These are phyloP conservation scores for Synodontis membranacea DNA, from an alignment of 2,113 vertebrate species.

Conservation along the genomic window DNA sequence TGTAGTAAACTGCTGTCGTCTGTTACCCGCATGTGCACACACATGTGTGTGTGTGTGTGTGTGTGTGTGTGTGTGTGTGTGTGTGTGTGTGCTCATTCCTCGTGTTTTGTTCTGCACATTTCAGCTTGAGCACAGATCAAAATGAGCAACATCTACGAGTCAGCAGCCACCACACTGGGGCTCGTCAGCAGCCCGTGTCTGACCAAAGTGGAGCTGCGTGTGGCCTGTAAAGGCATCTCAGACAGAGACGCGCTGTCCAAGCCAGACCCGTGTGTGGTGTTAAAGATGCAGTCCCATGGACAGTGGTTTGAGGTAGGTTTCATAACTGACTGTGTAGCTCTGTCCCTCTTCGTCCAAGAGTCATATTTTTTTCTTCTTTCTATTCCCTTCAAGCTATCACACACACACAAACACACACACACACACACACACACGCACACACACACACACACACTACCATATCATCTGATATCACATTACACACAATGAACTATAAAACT, in stretches of 20 bases:
- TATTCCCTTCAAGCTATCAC: not conserved
- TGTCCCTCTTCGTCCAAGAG: not conserved
- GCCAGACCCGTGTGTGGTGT: slow-evolving; percentile 82
- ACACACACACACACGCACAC: no score
- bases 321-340: not conserved
- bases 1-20: not conserved
- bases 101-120: not conserved
- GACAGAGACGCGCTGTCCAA: slow-evolving; percentile 81
- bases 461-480: slow-evolving; percentile 17
- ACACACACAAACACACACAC: no score
- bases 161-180: slow-evolving; percentile 77
- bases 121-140: slow-evolving; percentile 50
- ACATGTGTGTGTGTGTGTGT: no score
- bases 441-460: not conserved
- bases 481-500: not conserved
- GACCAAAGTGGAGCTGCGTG: slow-evolving; percentile 83
- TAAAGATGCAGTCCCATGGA: slow-evolving; percentile 83
- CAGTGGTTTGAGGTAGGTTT: slow-evolving; percentile 84
- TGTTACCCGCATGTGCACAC: not conserved
- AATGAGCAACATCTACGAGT: slow-evolving; percentile 79
- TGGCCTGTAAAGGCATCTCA: slow-evolving; percentile 81
- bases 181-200: slow-evolving; percentile 83
- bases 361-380: not conserved
- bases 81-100: not conserved
- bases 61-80: no score